Evolutionary conservation across 1,140 invertebrate species (phyloP), one percentile per base, ranked within the genome.

Genomic region (Heliconius himera): DNA sequence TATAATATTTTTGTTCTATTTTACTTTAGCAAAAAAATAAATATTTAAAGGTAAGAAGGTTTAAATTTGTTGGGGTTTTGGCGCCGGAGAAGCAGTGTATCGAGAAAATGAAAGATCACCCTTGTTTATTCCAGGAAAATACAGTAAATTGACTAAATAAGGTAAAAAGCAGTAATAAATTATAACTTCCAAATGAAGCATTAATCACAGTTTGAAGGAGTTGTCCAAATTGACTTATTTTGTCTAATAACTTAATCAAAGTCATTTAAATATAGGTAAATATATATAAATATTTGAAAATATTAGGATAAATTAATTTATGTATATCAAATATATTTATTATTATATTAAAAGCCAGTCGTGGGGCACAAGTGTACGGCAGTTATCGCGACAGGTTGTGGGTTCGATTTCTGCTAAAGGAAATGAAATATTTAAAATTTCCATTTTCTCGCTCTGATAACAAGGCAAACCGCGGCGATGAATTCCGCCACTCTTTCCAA

Each of bases 51-150:
- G 72, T 79, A 36, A 41, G 74, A 54, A 60, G 18, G 70, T 76
- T 79, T 73, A 41, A 22, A 22, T 49, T 66, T 36, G 73, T 56
- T 79, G 81, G 70, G 70, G 60, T 13, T 22, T 38, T 74, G 75
- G 79, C 74, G 74, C 74, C 77, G 70, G 76, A 36, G 66, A 56
- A 74, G 36, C 74, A 38, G 26, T 79, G 70, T 73, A 76, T 77
- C 41, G 33, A 29, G 20, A 36, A 38, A 22, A 70, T 38, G 74
- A 33, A 76, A 70, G 41, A 66, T 66, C 22, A 8, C 60, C 60
- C 22, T 29, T 66, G 60, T 29, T 29, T 26, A 66, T 26, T 66
- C 60, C 26, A 66, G 60, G 4, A 66, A 26, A 66, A 66, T 66
- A 29, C 60, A 66, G 60, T 29, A 66, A 66, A 29, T 66, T 66